Percentiles rank a stretch among this genome's conserved stretches.
These are phyloP conservation scores for Acropora yongei DNA, from an alignment of 64 coral and sea anemone genomes.

Conservation along the genomic window DNA sequence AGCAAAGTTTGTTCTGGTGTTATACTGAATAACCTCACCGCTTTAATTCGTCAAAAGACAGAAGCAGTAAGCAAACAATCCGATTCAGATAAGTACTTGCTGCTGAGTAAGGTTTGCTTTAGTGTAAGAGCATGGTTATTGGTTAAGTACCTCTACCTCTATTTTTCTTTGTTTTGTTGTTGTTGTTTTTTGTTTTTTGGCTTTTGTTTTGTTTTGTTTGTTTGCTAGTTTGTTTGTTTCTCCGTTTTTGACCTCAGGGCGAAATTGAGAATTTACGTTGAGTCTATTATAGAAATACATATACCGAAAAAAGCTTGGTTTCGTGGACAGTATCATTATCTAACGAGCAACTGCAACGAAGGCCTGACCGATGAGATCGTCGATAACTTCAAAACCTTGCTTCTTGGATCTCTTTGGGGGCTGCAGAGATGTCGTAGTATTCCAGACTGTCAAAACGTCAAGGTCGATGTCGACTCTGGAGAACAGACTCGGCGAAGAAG, in stretches of 20 bases:
- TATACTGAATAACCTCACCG: background rate
- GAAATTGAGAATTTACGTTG: background rate
- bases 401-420: background rate
- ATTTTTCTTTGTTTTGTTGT: background rate
- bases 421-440: background rate
- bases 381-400: background rate
- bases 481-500: background rate
- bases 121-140: background rate
- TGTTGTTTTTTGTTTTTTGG: background rate
- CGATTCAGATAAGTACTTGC: background rate
- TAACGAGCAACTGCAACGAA: background rate
- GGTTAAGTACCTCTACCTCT: background rate
- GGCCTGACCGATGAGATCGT: background rate
- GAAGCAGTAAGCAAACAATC: background rate
- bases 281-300: background rate
- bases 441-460: background rate
- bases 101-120: background rate
- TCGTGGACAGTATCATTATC: background rate
- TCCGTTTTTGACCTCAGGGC: background rate
- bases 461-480: conserved; percentile 31
- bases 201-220: background rate
- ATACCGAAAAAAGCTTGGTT: background rate
- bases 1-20: background rate
- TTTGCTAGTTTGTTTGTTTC: background rate
- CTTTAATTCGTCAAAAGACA: background rate